Evolutionary conservation across 2,113 vertebrate species (phyloP).

Genomic region (Camelus bactrianus): DNA sequence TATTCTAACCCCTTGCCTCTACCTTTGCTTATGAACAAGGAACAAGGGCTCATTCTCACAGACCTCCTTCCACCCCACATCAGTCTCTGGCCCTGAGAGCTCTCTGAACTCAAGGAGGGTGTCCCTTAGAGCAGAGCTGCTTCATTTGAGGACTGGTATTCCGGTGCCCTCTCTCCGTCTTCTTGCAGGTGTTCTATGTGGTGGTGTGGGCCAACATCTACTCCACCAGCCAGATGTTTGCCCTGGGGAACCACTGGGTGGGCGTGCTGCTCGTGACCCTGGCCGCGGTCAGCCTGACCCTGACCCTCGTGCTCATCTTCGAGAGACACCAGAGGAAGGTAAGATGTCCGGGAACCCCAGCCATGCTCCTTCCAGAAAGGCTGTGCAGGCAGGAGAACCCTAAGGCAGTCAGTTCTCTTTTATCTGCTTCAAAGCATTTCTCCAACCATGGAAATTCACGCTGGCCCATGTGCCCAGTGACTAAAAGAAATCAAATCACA

Average conservation of each 20-base stretch:
- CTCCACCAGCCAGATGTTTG: conserved; percentile 85
- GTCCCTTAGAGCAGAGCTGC: neutral
- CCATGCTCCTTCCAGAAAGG: fast-evolving
- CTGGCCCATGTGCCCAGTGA: neutral
- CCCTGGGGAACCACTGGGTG: conserved; percentile 83
- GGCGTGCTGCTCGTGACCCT: conserved; percentile 84
- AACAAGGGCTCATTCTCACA: neutral
- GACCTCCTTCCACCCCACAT: too few species aligned
- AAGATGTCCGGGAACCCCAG: neutral
- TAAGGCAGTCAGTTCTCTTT: neutral
- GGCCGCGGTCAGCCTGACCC: conserved; percentile 75
- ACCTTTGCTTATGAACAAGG: neutral
- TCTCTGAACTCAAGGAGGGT: neutral
- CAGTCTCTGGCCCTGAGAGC: neutral
- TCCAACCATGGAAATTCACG: neutral
- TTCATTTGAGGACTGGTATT: fast-evolving
- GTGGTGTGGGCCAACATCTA: conserved; percentile 90
- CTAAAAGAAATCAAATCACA: neutral
- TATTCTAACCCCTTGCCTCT: neutral
- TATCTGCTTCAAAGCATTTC: neutral
- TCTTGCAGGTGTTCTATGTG: conserved; percentile 87
- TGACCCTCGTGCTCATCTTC: conserved; percentile 81
- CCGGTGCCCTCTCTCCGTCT: neutral
- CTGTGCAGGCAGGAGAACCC: too few species aligned
- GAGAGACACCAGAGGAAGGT: conserved; percentile 86